Evolutionary conservation across 2,113 vertebrate species (phyloP).

Genomic region (Hyperopisus bebe): DNA sequence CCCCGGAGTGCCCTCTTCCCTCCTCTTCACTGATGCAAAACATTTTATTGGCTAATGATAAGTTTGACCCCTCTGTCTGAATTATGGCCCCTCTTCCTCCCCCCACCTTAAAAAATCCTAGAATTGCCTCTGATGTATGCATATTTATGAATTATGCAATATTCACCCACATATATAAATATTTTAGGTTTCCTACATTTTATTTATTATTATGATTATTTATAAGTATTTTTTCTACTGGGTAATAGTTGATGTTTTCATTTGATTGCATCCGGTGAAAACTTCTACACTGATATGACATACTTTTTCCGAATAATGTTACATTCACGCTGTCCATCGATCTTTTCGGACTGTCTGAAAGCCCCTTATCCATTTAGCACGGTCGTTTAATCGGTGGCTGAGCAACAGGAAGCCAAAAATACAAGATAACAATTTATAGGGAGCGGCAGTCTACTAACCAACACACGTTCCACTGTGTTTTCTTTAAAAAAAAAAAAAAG

Average conservation of each 20-base stretch:
- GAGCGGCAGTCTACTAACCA: not conserved
- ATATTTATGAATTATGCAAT: not conserved
- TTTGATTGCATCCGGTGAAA: not conserved
- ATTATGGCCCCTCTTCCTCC: not conserved
- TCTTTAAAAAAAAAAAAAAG: constrained; percentile 28
- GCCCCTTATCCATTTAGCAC: not conserved
- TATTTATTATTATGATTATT: not conserved
- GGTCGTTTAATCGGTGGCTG: not conserved
- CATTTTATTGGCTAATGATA: not conserved
- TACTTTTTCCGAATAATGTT: not conserved
- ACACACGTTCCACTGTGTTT: constrained; percentile 18
- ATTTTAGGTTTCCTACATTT: not conserved
- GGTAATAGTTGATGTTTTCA: not conserved
- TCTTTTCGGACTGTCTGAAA: not conserved
- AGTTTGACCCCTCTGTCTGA: not conserved
- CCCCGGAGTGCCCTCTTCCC: not conserved
- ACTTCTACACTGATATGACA: not conserved
- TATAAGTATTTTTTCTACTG: not conserved
- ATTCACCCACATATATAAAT: not conserved
- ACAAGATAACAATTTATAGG: constrained; percentile 30
- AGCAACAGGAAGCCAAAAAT: constrained; percentile 48
- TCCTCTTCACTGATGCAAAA: not conserved
- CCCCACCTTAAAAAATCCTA: not conserved
- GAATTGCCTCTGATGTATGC: not conserved
- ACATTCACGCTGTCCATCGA: not conserved